Base-by-base conservation (phyloP, 2,888 invertebrate genomes). In the Clepsis dumicolana region DNA sequence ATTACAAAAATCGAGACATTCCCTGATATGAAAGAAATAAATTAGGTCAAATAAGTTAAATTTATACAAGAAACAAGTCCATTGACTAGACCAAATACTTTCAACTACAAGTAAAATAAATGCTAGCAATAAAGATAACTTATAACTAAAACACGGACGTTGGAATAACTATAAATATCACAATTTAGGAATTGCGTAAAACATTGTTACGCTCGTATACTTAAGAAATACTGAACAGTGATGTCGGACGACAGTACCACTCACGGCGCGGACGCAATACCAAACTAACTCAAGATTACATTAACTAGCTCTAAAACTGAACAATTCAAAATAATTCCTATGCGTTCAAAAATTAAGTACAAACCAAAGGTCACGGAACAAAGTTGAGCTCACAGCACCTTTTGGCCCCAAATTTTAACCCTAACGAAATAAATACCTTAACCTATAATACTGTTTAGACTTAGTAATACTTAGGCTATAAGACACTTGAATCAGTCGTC, bases 151-250 rank as follows among this genome's bases (percentile, higher is more conserved):
- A 77, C 80, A 86, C 74, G 80, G 79, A 80, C 84, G 84, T 82
- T 88, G 83, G 85, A 89, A 87, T 86, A 84, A 81, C 82, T 86
- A 85, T 44, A 59, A 63, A 68, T 91, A 93, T 93, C 92, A 93
- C 92, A 93, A 88, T 87, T 87, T 90, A 92, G 93, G 93, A 93
- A 92, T 91, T 80, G 86, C 91, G 90, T 75, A 84, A 79, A 76
- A 77, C 60, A 53, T 8, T 73, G 75, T 78, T 77, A 83, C 90
- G 89, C 86, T 66, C 67, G 21, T 75, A 78, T 70, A 74, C 73
- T 77, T 73, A 73, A 69, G 16, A 76, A 84, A 88, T 88, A 89
- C 86, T 87, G 86, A 80, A 78, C 70, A 76, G 80, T 73, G 80
- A 83, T 84, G 83, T 81, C 81, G 57, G 25, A 70, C 70, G 60